Evolutionary conservation across 2,888 invertebrate species (phyloP), one percentile per base, ranked within the genome.

Genomic region (Clunio marinus): DNA sequence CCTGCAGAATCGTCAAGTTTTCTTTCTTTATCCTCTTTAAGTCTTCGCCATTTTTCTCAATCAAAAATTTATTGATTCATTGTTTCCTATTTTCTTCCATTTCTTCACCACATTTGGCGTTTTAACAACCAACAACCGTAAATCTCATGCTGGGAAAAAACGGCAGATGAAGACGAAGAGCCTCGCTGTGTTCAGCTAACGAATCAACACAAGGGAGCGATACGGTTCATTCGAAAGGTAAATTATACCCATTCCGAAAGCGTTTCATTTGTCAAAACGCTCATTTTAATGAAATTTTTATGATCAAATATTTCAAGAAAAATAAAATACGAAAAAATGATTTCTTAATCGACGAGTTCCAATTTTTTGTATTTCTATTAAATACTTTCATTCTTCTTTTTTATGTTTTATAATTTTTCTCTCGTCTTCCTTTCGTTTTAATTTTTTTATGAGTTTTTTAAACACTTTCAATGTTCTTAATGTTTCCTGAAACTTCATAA

Each of bases 201-300:
- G 70, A 87, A 89, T 75, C 87, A 86, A 75, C 92, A 96, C 79
- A 94, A 93, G 81, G 88, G 88, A 72, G 94, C 92, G 73, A 94
- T 96, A 77, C 83, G 96, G 76, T 91, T 93, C 73, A 88, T 95
- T 77, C 84, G 96, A 81, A 93, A 94, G 88, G 91, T 91, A 83
- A 80, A 83, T 79, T 62, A 45, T 37, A 28, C 46, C 24, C 58
- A 58, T 24, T n/a, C n/a, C 20, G 24, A 15, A 45, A 35, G 55
- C 13, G 7, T 25, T 55, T 37, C 27, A 25, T 51, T 24, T 13
- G 20, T 55, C 3, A 32, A n/a, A n/a, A n/a, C n/a, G 28, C 10
- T 20, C 24, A 60, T 62, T 45, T 65, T 69, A n/a, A 60, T 17
- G 51, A 32, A 32, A 32, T 22, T 24, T 57, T 22, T 4, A 24